Percentiles rank a stretch among this genome's conserved stretches.
Conservation (phyloP, 2,888 invertebrate genomes). For the Pterostichus niger region DNA sequence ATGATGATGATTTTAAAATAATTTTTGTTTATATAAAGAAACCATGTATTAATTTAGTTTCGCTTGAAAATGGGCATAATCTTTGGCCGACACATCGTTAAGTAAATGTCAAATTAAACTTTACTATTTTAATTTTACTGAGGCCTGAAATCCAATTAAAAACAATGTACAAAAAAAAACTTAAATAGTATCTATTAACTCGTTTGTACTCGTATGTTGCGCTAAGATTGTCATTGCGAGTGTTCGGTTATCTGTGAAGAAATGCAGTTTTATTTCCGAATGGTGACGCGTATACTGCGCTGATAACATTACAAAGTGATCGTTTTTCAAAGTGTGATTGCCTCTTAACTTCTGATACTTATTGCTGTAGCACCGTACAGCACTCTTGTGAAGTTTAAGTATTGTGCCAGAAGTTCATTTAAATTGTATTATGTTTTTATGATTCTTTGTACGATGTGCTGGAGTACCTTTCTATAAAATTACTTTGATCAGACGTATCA, state of each 20-base stretch:
- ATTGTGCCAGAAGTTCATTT: constrained; percentile 50
- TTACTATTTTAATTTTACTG: too few species aligned
- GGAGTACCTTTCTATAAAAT: constrained; percentile 23
- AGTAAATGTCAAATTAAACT: too few species aligned
- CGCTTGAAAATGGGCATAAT: too few species aligned
- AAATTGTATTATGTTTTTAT: constrained; percentile 51
- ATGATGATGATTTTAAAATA: too few species aligned
- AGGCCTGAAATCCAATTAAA: too few species aligned
- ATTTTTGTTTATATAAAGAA: too few species aligned
- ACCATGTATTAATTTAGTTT: too few species aligned
- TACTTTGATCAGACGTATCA: not conserved
- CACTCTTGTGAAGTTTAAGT: constrained; percentile 33
- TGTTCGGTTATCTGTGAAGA: constrained; percentile 9
- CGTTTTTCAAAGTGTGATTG: constrained; percentile 48
- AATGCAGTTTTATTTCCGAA: constrained; percentile 35
- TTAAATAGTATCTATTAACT: too few species aligned
- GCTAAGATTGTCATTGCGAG: too few species aligned
- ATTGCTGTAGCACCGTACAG: not conserved
- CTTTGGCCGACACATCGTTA: too few species aligned
- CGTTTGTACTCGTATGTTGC: too few species aligned
- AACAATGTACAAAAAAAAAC: too few species aligned
- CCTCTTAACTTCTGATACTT: constrained; percentile 47
- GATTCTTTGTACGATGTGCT: constrained; percentile 37
- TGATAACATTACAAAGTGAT: constrained; percentile 45
- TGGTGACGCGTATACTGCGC: constrained; percentile 3